These are phyloP conservation scores for Leistus spinibarbis DNA, from an alignment of 2,888 invertebrate species.

Conservation along the genomic window DNA sequence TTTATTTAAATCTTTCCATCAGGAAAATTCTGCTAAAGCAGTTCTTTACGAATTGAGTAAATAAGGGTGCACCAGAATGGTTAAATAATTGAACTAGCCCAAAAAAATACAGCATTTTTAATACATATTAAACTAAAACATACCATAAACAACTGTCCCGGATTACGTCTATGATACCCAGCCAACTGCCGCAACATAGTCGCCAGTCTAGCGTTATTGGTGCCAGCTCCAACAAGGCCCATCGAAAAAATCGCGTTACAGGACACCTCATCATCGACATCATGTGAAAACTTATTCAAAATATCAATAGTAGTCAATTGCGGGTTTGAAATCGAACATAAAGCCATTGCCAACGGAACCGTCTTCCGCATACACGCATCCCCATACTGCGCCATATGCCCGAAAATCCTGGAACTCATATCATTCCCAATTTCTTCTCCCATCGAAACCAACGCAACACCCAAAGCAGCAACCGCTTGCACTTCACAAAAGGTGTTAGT, in stretches of 20 bases:
- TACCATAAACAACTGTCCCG: constrained; percentile 96
- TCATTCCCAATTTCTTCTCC: constrained; percentile 96
- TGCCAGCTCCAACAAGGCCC: constrained; percentile 91
- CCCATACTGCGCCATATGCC: constrained; percentile 91
- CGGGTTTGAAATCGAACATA: constrained; percentile 95
- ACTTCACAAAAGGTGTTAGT: constrained; percentile 55
- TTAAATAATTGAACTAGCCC: too few species aligned
- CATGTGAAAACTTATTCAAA: constrained; percentile 97
- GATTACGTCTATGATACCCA: constrained; percentile 95
- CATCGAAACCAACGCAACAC: constrained; percentile 95
- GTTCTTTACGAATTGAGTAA: too few species aligned
- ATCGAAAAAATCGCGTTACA: constrained; percentile 98
- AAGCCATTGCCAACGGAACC: constrained; percentile 93
- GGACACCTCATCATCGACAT: constrained; percentile 95
- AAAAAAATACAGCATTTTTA: too few species aligned
- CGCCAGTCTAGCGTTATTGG: constrained; percentile 89
- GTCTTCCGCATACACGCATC: constrained; percentile 92
- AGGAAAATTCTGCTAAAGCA: too few species aligned
- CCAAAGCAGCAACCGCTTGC: constrained; percentile 94
- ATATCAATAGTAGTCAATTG: constrained; percentile 94
- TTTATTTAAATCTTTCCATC: too few species aligned
- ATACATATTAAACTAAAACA: not conserved
- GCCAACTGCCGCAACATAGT: constrained; percentile 96
- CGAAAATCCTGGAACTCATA: constrained; percentile 95
- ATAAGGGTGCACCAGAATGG: too few species aligned